These are phyloP conservation scores for Mohoua ochrocephala DNA, from an alignment of 2,113 vertebrate genomes.

Conservation along the genomic window DNA sequence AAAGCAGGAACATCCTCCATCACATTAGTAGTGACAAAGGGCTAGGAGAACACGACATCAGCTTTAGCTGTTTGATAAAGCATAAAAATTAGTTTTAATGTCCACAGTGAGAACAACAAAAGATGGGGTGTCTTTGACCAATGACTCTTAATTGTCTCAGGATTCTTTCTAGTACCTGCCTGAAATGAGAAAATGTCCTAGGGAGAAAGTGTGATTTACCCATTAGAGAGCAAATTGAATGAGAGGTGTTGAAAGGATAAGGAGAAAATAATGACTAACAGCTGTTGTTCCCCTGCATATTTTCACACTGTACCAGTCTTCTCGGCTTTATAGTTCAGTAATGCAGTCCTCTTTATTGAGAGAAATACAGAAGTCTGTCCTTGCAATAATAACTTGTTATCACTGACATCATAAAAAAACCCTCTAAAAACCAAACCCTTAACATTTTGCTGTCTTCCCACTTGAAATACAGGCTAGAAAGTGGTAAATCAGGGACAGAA, in stretches of 20 bases:
- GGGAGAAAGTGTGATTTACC: constrained; percentile 47
- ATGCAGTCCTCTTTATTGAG: neutral
- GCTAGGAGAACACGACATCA: neutral
- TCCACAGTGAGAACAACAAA: neutral
- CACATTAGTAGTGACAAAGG: neutral
- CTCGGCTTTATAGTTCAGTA: neutral
- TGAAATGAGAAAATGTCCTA: constrained; percentile 27
- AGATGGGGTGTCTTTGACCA: neutral
- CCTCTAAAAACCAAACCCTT: fast-evolving
- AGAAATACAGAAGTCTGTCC: neutral
- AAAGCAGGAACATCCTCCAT: neutral
- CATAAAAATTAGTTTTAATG: neutral
- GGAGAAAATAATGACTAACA: constrained; percentile 56
- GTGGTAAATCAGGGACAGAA: neutral
- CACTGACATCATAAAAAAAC: neutral
- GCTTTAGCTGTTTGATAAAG: neutral
- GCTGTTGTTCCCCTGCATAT: constrained; percentile 21
- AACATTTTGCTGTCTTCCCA: neutral
- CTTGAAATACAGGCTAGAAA: neutral
- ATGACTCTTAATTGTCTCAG: neutral
- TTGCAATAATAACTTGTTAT: neutral
- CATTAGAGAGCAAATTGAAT: constrained; percentile 54
- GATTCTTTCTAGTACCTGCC: constrained; percentile 8
- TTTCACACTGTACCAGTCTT: neutral
- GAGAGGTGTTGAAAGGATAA: constrained; percentile 49